phyloP scores from a whole-genome alignment of 2,113 vertebrate species.

The Cebidichthys violaceus region DNA sequence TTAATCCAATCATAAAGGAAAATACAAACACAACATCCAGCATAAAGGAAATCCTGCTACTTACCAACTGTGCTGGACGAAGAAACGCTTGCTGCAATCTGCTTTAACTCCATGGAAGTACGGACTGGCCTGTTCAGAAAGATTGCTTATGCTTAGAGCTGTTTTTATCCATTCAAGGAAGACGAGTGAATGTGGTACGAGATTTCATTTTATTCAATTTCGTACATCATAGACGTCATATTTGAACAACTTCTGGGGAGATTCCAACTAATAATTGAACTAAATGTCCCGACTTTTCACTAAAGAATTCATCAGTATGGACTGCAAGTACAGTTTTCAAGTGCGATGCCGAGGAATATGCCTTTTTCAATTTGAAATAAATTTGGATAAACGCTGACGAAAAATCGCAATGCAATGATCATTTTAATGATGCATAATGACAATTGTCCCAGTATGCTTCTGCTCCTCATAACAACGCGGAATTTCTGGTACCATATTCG shows the following conservation, averaged over 20 bases:
- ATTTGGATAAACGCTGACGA: neutral
- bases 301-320: constrained; percentile 27
- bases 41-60: constrained; percentile 28
- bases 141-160: constrained; percentile 56
- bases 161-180: constrained; percentile 45
- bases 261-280: constrained; percentile 21
- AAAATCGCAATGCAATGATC: constrained; percentile 13
- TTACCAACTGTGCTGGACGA: constrained; percentile 73
- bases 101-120: constrained; percentile 77
- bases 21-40: constrained; percentile 6
- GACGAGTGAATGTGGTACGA: constrained; percentile 21
- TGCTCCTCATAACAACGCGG: neutral
- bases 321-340: constrained; percentile 24
- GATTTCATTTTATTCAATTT: constrained; percentile 56
- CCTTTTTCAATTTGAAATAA: constrained; percentile 14
- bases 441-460: constrained; percentile 76
- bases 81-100: constrained; percentile 58
- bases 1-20: neutral
- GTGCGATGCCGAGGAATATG: neutral
- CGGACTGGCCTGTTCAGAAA: constrained; percentile 80
- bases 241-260: constrained; percentile 33
- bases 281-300: constrained; percentile 17
- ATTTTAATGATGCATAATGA: constrained; percentile 46
- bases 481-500: constrained; percentile 35
- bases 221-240: constrained; percentile 32